Evolutionary conservation across 2,888 invertebrate genomes (phyloP), one percentile per base, ranked within the genome.

Genomic region (Rhagophthalmus giganteus): DNA sequence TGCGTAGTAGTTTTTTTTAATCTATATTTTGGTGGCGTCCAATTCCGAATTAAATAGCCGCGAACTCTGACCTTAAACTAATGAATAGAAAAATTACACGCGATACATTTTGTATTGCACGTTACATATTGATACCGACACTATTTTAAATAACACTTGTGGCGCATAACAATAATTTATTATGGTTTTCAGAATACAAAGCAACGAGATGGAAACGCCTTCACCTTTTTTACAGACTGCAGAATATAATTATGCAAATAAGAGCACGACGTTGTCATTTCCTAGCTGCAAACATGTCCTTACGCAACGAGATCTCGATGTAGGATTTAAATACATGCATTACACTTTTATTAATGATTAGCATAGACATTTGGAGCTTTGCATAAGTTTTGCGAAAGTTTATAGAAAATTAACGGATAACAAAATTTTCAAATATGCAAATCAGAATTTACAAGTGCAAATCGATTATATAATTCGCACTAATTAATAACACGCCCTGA

Each of bases 241-340:
- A 42, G 56, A 58, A 58, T 58, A 40, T 55, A 58, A 58, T 60
- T 60, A 60, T 60, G 60, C 54, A 56, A 60, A 60, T 60, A 48
- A 34, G 50, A 50, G 55, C 56, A 60, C 60, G 57, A 60, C 41
- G 45, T 38, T 56, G 57, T 59, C 55, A 57, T 59, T 59, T 57
- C 44, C 51, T 54, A 39, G 48, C 46, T 51, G 51, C 44, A 55
- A 55, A 59, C 55, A 59, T 55, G 52, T 57, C 55, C 55, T 59
- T 55, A 54, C 57, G 59, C 54, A 59, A 59, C 55, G 50, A 54
- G 45, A 44, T 28, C 32, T 47, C 35, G 48, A 51, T 50, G 55
- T 54, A 26, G 27, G 34, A 28, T 39, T 30, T 33, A 37, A 38
- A 39, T 38, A 14, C 32, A 38, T 30, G 16, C 30, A 20, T 30